Percentiles rank a stretch among this genome's conserved stretches.
phyloP scores from a whole-genome alignment of 1,140 invertebrate species.

The Mercenaria mercenaria region DNA sequence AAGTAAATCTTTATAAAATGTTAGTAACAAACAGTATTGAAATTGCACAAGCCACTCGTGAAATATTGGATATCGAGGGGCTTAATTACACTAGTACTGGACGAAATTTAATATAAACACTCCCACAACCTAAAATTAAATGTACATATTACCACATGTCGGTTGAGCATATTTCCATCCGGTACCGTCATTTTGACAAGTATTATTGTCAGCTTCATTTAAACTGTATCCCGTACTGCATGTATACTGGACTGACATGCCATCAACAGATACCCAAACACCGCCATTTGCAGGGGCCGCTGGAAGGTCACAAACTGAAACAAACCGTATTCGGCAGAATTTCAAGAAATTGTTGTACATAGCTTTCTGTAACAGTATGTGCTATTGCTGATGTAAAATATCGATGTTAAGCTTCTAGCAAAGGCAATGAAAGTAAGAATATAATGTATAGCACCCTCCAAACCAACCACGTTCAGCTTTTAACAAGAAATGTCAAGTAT shows the following conservation, averaged over 20 bases:
- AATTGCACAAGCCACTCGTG: too few species aligned
- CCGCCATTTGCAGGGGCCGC: slow-evolving; percentile 10
- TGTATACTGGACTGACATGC: slow-evolving; percentile 23
- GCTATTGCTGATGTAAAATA: background rate
- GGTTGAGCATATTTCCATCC: slow-evolving; percentile 38
- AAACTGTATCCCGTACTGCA: slow-evolving; percentile 37
- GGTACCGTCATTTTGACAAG: slow-evolving; percentile 25
- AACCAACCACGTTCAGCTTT: too few species aligned
- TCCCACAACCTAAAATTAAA: too few species aligned
- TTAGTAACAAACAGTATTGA: too few species aligned
- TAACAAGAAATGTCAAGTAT: too few species aligned
- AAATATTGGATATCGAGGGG: too few species aligned
- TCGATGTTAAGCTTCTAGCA: background rate
- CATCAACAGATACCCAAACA: slow-evolving; percentile 49
- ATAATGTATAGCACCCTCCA: too few species aligned
- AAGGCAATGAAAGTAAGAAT: background rate
- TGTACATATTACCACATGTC: slow-evolving; percentile 55
- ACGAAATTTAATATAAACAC: too few species aligned
- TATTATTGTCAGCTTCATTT: slow-evolving; percentile 16
- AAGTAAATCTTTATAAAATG: too few species aligned
- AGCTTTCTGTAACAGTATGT: background rate
- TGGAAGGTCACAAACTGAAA: slow-evolving; percentile 38
- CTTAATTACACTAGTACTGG: too few species aligned
- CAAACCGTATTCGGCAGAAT: background rate
- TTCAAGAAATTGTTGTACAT: background rate